phyloP scores from a whole-genome alignment of 2,113 vertebrate genomes.

The Euleptes europaea region DNA sequence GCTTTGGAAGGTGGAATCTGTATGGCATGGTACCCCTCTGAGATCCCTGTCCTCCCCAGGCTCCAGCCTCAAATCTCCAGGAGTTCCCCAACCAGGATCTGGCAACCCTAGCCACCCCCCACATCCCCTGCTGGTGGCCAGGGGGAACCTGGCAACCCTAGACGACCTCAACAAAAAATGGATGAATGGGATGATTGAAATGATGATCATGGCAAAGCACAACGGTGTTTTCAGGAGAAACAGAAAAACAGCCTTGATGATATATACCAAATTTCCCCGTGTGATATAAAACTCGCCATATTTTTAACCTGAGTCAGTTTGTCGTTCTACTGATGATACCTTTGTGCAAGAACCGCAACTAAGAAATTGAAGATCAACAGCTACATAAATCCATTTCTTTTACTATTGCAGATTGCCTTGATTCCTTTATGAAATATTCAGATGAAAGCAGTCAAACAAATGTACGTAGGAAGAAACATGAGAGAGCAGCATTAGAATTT shows the following conservation, averaged over 20 bases:
- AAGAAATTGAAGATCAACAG: slow-evolving; percentile 23
- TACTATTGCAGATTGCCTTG: slow-evolving; percentile 32
- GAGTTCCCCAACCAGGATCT: too few relatives aligned
- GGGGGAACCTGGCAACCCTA: too few relatives aligned
- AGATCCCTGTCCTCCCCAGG: too few relatives aligned
- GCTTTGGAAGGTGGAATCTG: too few relatives aligned
- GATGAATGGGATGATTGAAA: too few relatives aligned
- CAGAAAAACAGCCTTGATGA: not conserved
- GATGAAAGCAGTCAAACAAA: slow-evolving; percentile 24
- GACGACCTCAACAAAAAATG: too few relatives aligned
- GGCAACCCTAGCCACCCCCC: too few relatives aligned
- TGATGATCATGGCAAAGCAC: not conserved
- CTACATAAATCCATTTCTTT: slow-evolving; percentile 40
- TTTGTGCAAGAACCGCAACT: slow-evolving; percentile 37
- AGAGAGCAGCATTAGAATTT: slow-evolving; percentile 33
- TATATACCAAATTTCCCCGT: not conserved
- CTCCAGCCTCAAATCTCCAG: too few relatives aligned
- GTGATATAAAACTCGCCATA: not conserved
- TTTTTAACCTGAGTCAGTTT: not conserved
- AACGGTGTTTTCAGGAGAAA: not conserved
- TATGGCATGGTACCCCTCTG: too few relatives aligned
- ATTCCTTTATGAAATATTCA: slow-evolving; percentile 50
- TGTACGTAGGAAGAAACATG: not conserved
- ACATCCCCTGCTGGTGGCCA: too few relatives aligned
- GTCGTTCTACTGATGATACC: slow-evolving; percentile 33